A percentile compares a stretch with the other conserved stretches of the same genome.
Evolutionary conservation across 2,113 vertebrate genomes (phyloP).

Genomic region (Notarius lentiginosus): DNA sequence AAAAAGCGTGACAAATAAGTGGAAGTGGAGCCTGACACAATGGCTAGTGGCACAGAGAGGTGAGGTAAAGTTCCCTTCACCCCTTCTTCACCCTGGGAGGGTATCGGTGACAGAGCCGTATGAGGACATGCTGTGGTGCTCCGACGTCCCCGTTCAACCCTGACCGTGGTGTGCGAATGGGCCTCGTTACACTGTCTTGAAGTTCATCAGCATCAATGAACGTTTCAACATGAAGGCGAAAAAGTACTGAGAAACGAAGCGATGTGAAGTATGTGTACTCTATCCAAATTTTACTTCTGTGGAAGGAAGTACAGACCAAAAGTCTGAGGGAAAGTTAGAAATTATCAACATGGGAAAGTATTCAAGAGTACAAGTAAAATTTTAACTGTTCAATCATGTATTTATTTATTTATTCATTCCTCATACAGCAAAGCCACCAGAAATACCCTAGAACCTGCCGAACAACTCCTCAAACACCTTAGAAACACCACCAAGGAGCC

Average conservation of each 20-base stretch:
- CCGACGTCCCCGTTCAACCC: neutral
- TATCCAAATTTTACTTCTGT: neutral
- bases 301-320: neutral
- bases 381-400: neutral
- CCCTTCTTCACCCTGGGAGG: slow-evolving; percentile 15
- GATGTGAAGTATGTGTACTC: neutral
- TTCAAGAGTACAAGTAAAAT: too few species aligned
- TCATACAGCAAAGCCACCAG: neutral
- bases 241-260: neutral
- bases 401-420: neutral
- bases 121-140: slow-evolving; percentile 6
- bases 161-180: neutral
- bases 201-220: neutral
- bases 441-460: neutral
- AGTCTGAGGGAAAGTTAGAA: neutral
- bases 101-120: slow-evolving; percentile 47
- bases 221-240: neutral
- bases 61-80: slow-evolving; percentile 46
- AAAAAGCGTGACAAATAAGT: slow-evolving; percentile 61
- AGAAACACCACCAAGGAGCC: neutral
- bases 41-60: slow-evolving; percentile 50
- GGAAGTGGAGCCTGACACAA: slow-evolving; percentile 68
- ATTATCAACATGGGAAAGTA: neutral
- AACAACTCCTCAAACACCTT: neutral
- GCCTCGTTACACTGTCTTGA: neutral